phyloP scores from a whole-genome alignment of 2,113 vertebrate genomes.

The Phylloscopus trochiloides region DNA sequence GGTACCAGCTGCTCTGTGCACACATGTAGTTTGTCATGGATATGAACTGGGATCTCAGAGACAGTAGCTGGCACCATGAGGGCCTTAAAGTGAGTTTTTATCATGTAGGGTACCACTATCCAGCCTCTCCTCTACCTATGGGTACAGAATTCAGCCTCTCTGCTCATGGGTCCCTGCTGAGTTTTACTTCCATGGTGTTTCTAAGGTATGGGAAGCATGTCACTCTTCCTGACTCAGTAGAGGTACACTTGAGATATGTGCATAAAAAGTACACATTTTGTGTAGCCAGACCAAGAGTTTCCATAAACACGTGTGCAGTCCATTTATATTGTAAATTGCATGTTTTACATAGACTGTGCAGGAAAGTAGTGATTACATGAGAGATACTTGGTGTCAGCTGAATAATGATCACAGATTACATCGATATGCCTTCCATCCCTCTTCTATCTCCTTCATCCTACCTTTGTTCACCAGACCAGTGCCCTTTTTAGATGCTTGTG shows the following conservation, averaged over 20 bases:
- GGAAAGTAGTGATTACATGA: background rate
- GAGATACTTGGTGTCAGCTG: background rate
- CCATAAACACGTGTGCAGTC: accelerated
- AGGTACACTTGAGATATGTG: background rate
- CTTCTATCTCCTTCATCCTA: background rate
- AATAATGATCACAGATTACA: background rate
- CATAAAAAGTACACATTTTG: background rate
- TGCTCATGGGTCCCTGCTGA: background rate
- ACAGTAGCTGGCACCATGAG: background rate
- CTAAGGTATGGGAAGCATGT: background rate
- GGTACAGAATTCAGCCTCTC: background rate
- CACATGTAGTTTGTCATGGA: background rate
- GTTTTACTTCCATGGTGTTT: background rate
- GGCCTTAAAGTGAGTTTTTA: background rate
- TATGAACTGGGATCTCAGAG: background rate
- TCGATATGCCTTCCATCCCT: background rate
- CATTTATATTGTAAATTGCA: background rate
- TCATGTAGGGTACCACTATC: too few relatives aligned
- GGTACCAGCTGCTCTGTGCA: background rate
- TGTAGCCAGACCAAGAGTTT: background rate
- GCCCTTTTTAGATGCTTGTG: background rate
- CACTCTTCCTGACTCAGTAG: background rate
- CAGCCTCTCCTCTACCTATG: accelerated
- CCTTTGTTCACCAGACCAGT: background rate
- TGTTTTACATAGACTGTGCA: background rate